Conservation (phyloP, 1,140 invertebrate genomes). For the Carposina sasakii region DNA sequence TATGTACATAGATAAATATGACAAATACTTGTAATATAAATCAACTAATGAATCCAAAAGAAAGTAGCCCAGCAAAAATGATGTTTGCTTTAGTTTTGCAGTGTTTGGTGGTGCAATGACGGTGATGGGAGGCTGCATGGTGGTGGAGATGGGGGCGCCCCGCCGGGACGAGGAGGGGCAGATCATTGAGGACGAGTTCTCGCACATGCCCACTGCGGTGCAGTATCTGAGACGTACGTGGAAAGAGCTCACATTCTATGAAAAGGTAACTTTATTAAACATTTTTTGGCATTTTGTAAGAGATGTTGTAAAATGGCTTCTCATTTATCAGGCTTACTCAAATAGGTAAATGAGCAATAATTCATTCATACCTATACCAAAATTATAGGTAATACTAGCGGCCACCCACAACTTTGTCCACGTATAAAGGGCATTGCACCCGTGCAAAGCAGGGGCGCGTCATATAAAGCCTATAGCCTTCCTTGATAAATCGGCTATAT, state of each 20-base stretch:
- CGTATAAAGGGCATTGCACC: too few relatives aligned
- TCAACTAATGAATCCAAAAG: too few relatives aligned
- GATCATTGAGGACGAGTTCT: conserved; percentile 87
- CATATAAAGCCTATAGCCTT: too few relatives aligned
- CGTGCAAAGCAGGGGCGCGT: too few relatives aligned
- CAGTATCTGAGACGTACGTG: conserved; percentile 84
- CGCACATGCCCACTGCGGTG: conserved; percentile 77
- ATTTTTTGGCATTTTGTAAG: conserved; percentile 23
- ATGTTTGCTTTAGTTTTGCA: conserved; percentile 56
- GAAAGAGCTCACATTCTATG: conserved; percentile 84
- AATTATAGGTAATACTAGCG: too few relatives aligned
- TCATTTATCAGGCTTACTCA: too few relatives aligned
- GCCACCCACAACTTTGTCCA: too few relatives aligned
- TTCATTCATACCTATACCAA: too few relatives aligned
- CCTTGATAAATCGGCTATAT: too few relatives aligned
- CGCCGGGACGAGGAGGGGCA: conserved; percentile 82
- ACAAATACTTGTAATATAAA: background rate
- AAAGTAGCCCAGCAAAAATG: background rate
- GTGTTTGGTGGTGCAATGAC: conserved; percentile 70
- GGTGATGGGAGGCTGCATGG: conserved; percentile 66
- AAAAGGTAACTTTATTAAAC: conserved; percentile 73
- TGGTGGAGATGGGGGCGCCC: conserved; percentile 82
- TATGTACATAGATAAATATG: background rate
- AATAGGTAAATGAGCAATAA: too few relatives aligned
- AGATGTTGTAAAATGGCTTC: too few relatives aligned